phyloP scores from a whole-genome alignment of 2,797 vertebrate species.

The Ctenopoma kingsleyae region DNA sequence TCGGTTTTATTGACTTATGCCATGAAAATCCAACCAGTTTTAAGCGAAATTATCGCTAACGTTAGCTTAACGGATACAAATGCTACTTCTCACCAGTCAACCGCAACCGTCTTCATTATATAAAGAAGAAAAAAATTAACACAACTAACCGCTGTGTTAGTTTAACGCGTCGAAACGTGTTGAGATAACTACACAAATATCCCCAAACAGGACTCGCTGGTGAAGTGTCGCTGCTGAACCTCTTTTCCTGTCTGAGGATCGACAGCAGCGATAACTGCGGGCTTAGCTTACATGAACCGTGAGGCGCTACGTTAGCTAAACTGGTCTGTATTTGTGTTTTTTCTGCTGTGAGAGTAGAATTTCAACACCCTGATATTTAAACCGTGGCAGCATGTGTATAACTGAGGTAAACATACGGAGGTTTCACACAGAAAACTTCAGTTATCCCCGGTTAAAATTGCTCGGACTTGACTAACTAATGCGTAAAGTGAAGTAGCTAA shows the following conservation, averaged over 20 bases:
- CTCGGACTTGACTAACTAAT: conserved; percentile 50
- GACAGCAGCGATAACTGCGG: conserved; percentile 29
- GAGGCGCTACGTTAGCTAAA: background rate
- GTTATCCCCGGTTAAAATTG: conserved; percentile 32
- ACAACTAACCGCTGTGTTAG: background rate
- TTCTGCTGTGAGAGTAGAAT: background rate
- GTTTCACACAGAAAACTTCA: conserved; percentile 5
- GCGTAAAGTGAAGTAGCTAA: background rate
- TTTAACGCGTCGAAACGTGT: conserved; percentile 10
- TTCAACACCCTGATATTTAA: background rate
- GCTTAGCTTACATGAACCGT: background rate
- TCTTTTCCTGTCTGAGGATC: conserved; percentile 43
- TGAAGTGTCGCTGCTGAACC: conserved; percentile 40
- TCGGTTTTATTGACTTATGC: too few relatives aligned
- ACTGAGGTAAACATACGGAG: background rate
- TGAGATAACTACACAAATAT: background rate
- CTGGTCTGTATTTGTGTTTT: background rate
- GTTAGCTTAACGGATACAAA: conserved; percentile 10
- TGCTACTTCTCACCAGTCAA: conserved; percentile 22
- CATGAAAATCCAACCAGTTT: too few relatives aligned
- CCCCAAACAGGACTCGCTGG: conserved; percentile 22
- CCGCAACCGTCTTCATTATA: background rate
- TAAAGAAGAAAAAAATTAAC: too few relatives aligned
- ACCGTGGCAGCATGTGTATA: background rate
- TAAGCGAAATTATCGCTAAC: background rate